A percentile compares a stretch with the other conserved stretches of the same genome.
phyloP scores from a whole-genome alignment of 1,140 invertebrate species.

The Conopomorpha cramerella region DNA sequence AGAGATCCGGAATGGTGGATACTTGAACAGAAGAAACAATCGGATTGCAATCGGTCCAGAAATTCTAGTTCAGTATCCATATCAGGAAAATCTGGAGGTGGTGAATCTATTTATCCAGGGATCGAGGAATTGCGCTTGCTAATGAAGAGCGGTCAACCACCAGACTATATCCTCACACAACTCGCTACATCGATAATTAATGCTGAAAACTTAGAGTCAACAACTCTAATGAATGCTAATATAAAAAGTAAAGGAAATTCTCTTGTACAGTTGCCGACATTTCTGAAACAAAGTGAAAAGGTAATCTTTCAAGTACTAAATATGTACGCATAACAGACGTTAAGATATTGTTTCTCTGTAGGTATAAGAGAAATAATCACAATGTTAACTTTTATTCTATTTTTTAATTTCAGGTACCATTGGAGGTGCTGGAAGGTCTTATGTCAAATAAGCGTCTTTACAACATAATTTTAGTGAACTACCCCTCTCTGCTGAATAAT shows the following conservation, averaged over 20 bases:
- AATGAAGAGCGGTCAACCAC: constrained; percentile 66
- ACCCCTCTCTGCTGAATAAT: constrained; percentile 64
- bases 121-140: constrained; percentile 65
- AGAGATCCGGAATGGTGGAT: constrained; percentile 81
- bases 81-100: constrained; percentile 34
- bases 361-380: too few relatives aligned
- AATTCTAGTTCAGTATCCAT: constrained; percentile 49
- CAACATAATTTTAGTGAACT: constrained; percentile 68
- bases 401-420: constrained; percentile 61
- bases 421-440: constrained; percentile 66
- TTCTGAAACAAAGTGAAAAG: constrained; percentile 70
- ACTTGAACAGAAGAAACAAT: constrained; percentile 62
- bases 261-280: constrained; percentile 75
- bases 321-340: too few relatives aligned
- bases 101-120: constrained; percentile 46
- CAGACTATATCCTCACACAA: constrained; percentile 69
- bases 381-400: neutral
- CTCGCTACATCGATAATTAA: constrained; percentile 61
- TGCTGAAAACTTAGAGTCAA: constrained; percentile 27
- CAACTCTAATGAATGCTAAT: constrained; percentile 26
- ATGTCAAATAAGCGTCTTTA: constrained; percentile 65
- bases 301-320: constrained; percentile 33
- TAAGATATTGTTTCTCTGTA: neutral
- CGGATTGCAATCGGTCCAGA: neutral
- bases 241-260: constrained; percentile 53